Percentiles rank a stretch among this genome's conserved stretches.
Conservation (phyloP, 2,797 vertebrate genomes). For the Schizothorax lantsangensis region DNA sequence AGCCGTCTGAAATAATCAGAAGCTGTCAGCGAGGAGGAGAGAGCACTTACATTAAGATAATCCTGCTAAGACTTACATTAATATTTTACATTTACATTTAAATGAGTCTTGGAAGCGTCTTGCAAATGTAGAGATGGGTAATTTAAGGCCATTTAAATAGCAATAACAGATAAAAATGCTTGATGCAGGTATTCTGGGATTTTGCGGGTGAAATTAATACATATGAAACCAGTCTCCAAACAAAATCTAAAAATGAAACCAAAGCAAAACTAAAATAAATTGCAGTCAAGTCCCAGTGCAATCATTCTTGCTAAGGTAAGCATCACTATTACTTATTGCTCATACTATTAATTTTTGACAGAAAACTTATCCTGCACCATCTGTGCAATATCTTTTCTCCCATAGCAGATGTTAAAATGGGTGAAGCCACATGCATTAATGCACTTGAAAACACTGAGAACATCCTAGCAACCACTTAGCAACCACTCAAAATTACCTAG, state of each 20-base stretch:
- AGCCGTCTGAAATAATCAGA: constrained; percentile 10
- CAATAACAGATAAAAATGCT: constrained; percentile 7
- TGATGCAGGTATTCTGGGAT: constrained; percentile 14
- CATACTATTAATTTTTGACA: not conserved
- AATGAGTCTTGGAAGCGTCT: constrained; percentile 20
- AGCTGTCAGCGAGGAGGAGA: constrained; percentile 16
- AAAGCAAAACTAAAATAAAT: constrained; percentile 8
- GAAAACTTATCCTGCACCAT: constrained; percentile 1
- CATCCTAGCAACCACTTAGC: not conserved
- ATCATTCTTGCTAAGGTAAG: constrained; percentile 14
- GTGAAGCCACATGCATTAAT: not conserved
- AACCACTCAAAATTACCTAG: not conserved
- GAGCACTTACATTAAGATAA: constrained; percentile 26
- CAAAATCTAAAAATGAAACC: constrained; percentile 21
- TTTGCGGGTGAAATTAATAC: constrained; percentile 21
- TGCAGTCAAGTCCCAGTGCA: constrained; percentile 1
- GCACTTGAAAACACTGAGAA: not conserved
- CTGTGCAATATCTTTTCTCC: not conserved
- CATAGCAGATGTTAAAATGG: not conserved
- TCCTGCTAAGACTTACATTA: constrained; percentile 28
- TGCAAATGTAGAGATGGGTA: not conserved
- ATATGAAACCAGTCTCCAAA: not conserved
- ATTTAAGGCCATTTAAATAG: constrained; percentile 17
- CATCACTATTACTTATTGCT: constrained; percentile 4
- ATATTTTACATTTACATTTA: constrained; percentile 33